Base-by-base conservation (phyloP, 2,113 vertebrate species). In the Peromyscus maniculatus region DNA sequence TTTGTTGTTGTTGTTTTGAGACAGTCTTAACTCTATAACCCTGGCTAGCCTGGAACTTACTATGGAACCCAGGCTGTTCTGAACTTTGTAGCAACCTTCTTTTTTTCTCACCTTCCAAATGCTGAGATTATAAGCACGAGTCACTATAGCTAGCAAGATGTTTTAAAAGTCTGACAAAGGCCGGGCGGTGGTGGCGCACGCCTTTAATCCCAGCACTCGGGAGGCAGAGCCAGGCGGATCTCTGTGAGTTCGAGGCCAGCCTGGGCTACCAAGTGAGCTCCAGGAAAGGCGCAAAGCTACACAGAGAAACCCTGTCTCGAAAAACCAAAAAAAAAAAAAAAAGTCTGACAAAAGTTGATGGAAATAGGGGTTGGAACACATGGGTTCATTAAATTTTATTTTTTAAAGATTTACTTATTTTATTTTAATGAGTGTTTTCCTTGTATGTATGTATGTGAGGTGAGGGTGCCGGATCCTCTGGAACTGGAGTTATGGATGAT, bases 331-430 rank as follows among this genome's bases (percentile, higher is more conserved):
- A n/a, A n/a, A n/a, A n/a, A n/a, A n/a, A n/a, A n/a, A 39, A 75
- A 92, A 92, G 74, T 46, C 71, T 71, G 87, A 89, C 77, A 77
- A 94, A 96, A 66, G 36, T 39, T 96, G 86, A 66, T 83, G 79
- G 87, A 72, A 87, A 15, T 52, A 13, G 36, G 67, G 59, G 22
- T 80, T 87, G 36, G 52, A 36, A 93, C 64, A 86, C 46, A 74
- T 74, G 21, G 36, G 71, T 21, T 91, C 71, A 93, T 0, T 89
- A 59, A 69, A 88, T 49, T 88, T 31, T 52, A 62, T 55, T 55
- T 55, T 55, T 55, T 55, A 55, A 55, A 55, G 55, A 55, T 55
- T 55, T 52, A 31, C 49, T 79, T 79, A 79, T 49, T 78, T 78
- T 74, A 39, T 74, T 75, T 75, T 75, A 75, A 75, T 75, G 72